Base-by-base conservation (phyloP, 1,140 invertebrate genomes). In the Brachionus koreanus region DNA sequence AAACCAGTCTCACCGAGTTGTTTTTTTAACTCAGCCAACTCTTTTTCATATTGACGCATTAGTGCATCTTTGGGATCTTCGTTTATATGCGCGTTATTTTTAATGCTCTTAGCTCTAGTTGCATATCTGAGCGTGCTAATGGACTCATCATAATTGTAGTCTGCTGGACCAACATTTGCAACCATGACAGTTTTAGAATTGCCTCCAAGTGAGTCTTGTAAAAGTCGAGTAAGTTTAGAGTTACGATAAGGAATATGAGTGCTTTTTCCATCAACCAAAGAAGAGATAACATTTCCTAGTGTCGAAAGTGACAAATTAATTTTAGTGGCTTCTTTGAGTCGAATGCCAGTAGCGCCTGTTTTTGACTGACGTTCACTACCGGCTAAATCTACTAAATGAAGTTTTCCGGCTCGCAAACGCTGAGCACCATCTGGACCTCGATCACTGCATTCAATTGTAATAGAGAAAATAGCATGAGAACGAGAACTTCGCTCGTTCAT, bases 401-500 rank as follows among this genome's bases (percentile, higher is more conserved):
- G 89, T 86, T 95, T 93, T 0, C 95, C 95, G 61, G 92, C 92
- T 83, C 91, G 87, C 49, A 93, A 92, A 35, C 65, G 65, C 57
- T 82, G 63, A 19, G 43, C 84, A 91, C 91, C 84, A 89, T 89
- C 84, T 90, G 87, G 67, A 13, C 42, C 63, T n/a, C 23, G 35
- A 37, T 82, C 67, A 42, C 86, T 93, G 91, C 89, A 93, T 87
- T 97, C 95, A 12, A 97, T 88, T 57, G 92, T 92, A 74, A 97
- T 92, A 0, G 97, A 99, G 89, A 99, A 99, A 4, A 99, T 97
- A 9, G 97, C 97, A 91, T 99, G 97, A 1, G 97, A 99, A 85
- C 97, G 92, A 83, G 95, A 97, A 84, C 95, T 98, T 0, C 96
- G 98, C 87, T 98, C 97, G 89, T 99, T 99, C 97, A 99, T 99